A percentile compares a stretch with the other conserved stretches of the same genome.
Conservation (phyloP, 2,113 vertebrate species). For the Nesoenas mayeri region DNA sequence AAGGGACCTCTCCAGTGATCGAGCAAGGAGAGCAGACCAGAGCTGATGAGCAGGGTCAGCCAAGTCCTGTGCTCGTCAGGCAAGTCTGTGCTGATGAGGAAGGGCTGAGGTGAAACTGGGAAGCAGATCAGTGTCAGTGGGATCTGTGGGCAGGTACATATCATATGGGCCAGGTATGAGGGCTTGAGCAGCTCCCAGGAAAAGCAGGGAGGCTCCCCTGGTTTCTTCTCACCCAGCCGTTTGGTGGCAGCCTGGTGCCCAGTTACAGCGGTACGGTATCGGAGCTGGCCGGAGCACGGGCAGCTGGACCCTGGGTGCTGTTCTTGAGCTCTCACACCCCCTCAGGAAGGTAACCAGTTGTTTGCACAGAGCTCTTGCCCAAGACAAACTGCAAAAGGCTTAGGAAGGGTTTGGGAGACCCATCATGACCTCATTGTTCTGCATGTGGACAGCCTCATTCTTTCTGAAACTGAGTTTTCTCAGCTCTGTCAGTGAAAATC, state of each 20-base stretch:
- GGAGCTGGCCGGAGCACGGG: background rate
- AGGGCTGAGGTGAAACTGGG: background rate
- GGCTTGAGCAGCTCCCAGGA: background rate
- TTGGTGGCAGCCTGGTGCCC: background rate
- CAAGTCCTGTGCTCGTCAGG: background rate
- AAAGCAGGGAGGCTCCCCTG: background rate
- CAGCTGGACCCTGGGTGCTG: fast-evolving
- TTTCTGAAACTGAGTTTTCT: background rate
- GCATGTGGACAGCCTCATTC: background rate
- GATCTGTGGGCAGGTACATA: background rate
- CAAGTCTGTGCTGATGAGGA: background rate
- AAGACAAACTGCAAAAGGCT: background rate
- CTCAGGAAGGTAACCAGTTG: background rate
- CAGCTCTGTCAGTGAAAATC: background rate
- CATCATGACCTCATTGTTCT: background rate
- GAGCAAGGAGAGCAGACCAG: background rate
- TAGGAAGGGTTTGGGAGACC: background rate
- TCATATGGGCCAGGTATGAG: fast-evolving
- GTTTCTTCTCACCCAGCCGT: background rate
- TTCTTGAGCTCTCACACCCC: fast-evolving
- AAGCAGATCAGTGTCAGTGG: background rate
- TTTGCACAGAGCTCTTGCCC: background rate
- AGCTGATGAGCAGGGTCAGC: background rate
- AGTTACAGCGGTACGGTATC: background rate
- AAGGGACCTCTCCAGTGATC: background rate